These are phyloP conservation scores for Sitta carolinensis DNA, from an alignment of 2,797 vertebrate species.

Conservation along the genomic window DNA sequence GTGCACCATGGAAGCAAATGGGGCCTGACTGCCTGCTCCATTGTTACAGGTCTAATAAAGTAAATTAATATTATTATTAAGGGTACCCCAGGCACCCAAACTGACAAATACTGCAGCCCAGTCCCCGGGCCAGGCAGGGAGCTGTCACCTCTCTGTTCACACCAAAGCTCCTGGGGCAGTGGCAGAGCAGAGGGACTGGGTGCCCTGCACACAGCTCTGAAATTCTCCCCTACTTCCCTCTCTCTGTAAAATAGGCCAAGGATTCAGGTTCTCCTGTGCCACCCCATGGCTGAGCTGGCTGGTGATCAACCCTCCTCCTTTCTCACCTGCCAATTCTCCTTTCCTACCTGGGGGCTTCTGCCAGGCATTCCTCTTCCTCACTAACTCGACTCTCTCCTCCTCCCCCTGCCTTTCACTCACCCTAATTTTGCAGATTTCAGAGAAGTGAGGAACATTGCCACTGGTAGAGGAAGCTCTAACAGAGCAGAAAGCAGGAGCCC, in stretches of 20 bases:
- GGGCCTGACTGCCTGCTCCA: not conserved
- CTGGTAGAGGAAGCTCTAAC: not conserved
- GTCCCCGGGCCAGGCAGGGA: not conserved
- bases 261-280: not conserved
- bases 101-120: not conserved
- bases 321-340: not conserved
- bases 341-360: not conserved
- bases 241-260: not conserved
- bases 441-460: not conserved
- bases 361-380: not conserved
- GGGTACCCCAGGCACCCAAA: not conserved
- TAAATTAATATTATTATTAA: not conserved
- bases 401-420: not conserved
- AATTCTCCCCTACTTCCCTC: not conserved
- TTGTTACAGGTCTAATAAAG: not conserved
- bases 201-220: not conserved
- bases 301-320: not conserved
- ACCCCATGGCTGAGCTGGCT: fast-evolving
- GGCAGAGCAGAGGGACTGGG: not conserved
- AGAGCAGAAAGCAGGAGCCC: not conserved
- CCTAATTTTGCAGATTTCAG: slow-evolving; percentile 27
- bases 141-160: not conserved
- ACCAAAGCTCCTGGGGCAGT: not conserved
- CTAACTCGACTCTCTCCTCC: not conserved
- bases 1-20: not conserved